Evolutionary conservation across 1,140 invertebrate genomes (phyloP), one percentile per base, ranked within the genome.

Genomic region (Caerostris darwini): DNA sequence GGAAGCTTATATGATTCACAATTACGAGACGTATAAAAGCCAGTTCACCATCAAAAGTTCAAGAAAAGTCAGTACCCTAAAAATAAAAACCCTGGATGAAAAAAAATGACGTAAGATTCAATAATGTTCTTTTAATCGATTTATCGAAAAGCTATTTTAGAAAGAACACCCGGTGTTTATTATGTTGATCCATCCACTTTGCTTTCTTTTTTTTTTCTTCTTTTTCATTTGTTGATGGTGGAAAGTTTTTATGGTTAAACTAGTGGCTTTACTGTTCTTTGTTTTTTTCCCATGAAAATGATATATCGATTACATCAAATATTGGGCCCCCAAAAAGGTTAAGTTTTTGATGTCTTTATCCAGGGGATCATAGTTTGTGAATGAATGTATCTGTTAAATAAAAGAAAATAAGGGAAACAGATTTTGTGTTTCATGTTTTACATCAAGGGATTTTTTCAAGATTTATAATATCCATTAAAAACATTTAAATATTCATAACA

Each of bases 121-220:
- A 90, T 90, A 90, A 90, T 90, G 88, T 90, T 90, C 88, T 90
- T 90, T 90, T 90, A 90, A 90, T 90, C 88, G 88, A 90, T 90
- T 90, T 90, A 90, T 77, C 88, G 88, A 71, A 77, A 67, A 57
- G 88, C 88, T 58, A 90, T 90, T 90, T 90, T 69, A 71, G 88
- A 77, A 90, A 69, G 88, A 77, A 90, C 88, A 90, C 67, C 67
- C 88, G 67, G 50, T 77, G 88, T 90, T 90, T 90, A 90, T 90
- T 90, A 77, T 77, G 64, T 90, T 57, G 64, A 56, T 53, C 69
- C 69, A 7, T 34, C 10, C 69, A 12, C 3, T 77, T 77, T 77
- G 69, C 34, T 77, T 8, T 77, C 34, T 12, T 77, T 77, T 77
- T 12, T 17, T 71, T 58, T 17, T 12, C 53, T 12, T 4, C 53